Evolutionary conservation across 2,888 invertebrate genomes (phyloP), one percentile per base, ranked within the genome.

Genomic region (Notocelia uddmanniana): DNA sequence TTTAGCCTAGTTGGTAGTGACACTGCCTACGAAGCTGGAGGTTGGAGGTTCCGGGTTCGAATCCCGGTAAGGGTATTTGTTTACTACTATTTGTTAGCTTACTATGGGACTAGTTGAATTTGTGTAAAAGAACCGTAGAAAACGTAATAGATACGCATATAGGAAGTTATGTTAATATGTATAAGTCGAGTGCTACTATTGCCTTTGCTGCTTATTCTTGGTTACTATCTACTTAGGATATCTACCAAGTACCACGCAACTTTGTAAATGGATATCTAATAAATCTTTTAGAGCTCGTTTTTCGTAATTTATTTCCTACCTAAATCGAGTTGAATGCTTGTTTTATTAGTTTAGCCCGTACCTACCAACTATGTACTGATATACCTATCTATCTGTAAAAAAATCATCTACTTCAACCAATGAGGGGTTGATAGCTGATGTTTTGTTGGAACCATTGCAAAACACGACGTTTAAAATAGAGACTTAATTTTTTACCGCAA

Each of bases 241-340:
- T 21, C 8, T 10, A 50, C 8, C 31, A 52, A 18, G 31, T 10
- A 50, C 8, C 31, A 52, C 31, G 31, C 31, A 63, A 19, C n/a
- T 3, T 1, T 9, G 13, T 60, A 21, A 52, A 18, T 60, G 8
- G 21, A 23, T 60, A 8, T 21, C 34, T 19, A n/a, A 15, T 21
- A 41, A 52, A 54, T 26, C 10, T 18, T 26, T 3, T 34, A 13
- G 2, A 41, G 13, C 41, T 41, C 19, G 13, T 41, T 10, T 1
- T 15, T 54, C 18, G 19, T 37, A 23, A 23, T 37, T 37, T 52
- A 60, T 60, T 66, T 26, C 52, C 41, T 59, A 23, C 59, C 19
- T 41, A 68, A 59, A 41, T 26, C 23, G 52, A 26, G 68, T 68
- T 45, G 68, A 68, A 68, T 54, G 52, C 37, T 18, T 60, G 59